phyloP scores from a whole-genome alignment of 2,888 invertebrate species.

The Steinernema hermaphroditum region DNA sequence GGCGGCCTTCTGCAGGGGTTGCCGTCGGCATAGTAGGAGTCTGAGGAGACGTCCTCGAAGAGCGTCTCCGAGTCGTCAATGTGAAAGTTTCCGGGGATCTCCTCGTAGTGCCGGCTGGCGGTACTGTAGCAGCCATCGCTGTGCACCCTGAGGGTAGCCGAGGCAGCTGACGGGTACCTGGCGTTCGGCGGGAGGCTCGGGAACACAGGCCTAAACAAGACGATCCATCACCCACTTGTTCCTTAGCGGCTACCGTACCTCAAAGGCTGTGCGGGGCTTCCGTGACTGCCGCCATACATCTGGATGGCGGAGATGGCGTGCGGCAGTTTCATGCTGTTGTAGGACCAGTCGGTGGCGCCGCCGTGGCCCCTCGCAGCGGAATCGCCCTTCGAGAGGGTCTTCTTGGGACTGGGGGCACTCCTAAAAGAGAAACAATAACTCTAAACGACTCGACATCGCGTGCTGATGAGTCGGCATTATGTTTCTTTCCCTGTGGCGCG shows the following conservation, averaged over 20 bases:
- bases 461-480: background rate
- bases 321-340: conserved; percentile 25
- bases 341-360: conserved; percentile 21
- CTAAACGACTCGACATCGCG: conserved; percentile 8
- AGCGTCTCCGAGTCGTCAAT: conserved; percentile 21
- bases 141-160: background rate
- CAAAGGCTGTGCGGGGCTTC: background rate
- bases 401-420: background rate
- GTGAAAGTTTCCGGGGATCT: conserved; percentile 31
- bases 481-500: background rate
- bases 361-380: background rate
- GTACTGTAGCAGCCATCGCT: conserved; percentile 24
- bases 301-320: conserved; percentile 20
- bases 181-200: conserved; percentile 8
- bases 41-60: conserved; percentile 16
- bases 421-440: background rate
- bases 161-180: background rate
- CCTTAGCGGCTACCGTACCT: no score
- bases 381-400: background rate
- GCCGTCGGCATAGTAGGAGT: conserved; percentile 18
- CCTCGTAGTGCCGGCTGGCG: conserved; percentile 32
- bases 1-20: conserved; percentile 30
- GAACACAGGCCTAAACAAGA: no score
- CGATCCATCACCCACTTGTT: no score
- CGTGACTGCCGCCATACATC: background rate